Evolutionary conservation across 2,113 vertebrate genomes (phyloP).

Genomic region (Lasiurus cinereus): DNA sequence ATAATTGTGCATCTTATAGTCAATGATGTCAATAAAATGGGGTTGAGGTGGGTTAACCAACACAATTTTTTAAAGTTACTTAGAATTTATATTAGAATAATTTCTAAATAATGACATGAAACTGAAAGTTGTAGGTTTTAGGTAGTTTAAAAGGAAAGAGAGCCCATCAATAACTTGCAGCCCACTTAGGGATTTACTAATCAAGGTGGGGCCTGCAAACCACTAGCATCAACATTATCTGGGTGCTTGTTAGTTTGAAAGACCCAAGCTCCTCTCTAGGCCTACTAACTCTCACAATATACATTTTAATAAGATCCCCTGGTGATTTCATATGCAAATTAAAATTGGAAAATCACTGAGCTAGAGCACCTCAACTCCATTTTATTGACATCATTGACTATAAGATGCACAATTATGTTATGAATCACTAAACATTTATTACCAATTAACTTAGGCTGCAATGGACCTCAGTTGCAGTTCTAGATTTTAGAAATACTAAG

Average conservation of each 20-base stretch:
- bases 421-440: neutral
- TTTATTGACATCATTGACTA: neutral
- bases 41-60: neutral
- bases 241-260: neutral
- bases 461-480: neutral
- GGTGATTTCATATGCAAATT: neutral
- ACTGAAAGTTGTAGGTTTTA: neutral
- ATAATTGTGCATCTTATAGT: neutral
- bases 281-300: neutral
- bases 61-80: neutral
- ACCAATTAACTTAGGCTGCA: neutral
- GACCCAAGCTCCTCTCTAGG: neutral
- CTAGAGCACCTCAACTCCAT: neutral
- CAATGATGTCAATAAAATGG: neutral
- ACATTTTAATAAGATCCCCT: neutral
- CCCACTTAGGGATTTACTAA: neutral
- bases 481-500: slow-evolving; percentile 36
- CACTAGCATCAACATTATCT: neutral
- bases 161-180: neutral
- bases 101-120: neutral
- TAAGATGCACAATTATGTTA: neutral
- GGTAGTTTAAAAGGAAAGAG: neutral
- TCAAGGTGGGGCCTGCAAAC: neutral
- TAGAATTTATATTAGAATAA: neutral
- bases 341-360: neutral